A percentile compares a stretch with the other conserved stretches of the same genome.
phyloP scores from a whole-genome alignment of 2,888 invertebrate genomes.

The Mythimna vitellina region DNA sequence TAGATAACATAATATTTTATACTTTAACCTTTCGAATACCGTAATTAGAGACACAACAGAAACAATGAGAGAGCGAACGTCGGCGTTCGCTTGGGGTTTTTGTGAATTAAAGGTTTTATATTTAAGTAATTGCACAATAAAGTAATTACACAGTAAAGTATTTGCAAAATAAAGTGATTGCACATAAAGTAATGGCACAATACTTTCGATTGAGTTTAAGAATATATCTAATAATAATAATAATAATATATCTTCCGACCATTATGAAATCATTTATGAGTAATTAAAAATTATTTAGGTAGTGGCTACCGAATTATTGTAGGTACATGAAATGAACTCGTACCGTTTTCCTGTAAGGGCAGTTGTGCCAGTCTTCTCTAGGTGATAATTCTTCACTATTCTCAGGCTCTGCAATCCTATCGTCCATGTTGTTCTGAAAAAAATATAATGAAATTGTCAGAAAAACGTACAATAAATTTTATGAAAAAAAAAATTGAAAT shows the following conservation, averaged over 20 bases:
- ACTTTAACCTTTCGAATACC: too few relatives aligned
- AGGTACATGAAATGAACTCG: neutral
- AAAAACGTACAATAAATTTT: neutral
- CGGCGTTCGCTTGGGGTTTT: too few relatives aligned
- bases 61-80: too few relatives aligned
- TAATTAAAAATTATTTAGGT: neutral
- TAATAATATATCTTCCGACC: neutral
- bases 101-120: neutral
- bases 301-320: neutral
- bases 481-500: neutral
- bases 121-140: neutral
- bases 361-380: constrained; percentile 42
- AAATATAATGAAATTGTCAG: constrained; percentile 1
- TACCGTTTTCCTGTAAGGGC: constrained; percentile 39
- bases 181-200: neutral
- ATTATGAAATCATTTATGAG: neutral
- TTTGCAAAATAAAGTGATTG: neutral
- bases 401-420: constrained; percentile 12
- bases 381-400: neutral
- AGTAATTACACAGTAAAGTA: too few relatives aligned
- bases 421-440: constrained; percentile 35
- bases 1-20: neutral
- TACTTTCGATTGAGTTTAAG: neutral
- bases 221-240: too few relatives aligned
- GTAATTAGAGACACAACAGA: too few relatives aligned